These are phyloP conservation scores for Acleris sparsana DNA, from an alignment of 2,888 invertebrate species.

Conservation along the genomic window DNA sequence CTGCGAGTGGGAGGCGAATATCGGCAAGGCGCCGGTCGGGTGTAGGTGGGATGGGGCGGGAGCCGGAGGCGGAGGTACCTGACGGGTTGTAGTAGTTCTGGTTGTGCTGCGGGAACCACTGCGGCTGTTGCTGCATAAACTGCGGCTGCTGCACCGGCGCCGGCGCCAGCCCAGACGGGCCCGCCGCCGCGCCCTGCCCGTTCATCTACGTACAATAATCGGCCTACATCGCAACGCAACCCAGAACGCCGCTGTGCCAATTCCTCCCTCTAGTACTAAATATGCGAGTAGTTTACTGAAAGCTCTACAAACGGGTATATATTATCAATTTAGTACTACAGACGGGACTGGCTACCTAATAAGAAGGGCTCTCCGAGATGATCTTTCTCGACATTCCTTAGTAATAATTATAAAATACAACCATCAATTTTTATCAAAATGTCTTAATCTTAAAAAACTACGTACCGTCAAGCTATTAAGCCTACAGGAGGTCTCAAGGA, in stretches of 20 bases:
- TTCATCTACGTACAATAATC: slow-evolving; percentile 53
- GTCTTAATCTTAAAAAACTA: too few relatives aligned
- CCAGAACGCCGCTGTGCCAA: background rate
- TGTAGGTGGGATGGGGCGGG: too few relatives aligned
- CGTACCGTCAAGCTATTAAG: too few relatives aligned
- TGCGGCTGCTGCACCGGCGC: slow-evolving; percentile 78
- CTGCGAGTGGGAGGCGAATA: too few relatives aligned
- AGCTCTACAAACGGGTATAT: slow-evolving; percentile 4
- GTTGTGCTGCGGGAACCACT: slow-evolving; percentile 81
- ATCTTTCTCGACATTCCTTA: too few relatives aligned
- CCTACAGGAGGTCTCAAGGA: too few relatives aligned
- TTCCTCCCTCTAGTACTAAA: background rate
- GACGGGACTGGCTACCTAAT: background rate
- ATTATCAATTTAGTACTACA: slow-evolving; percentile 1
- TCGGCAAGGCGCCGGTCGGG: too few relatives aligned
- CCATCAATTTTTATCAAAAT: too few relatives aligned
- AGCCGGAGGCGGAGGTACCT: slow-evolving; percentile 46
- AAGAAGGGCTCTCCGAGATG: too few relatives aligned
- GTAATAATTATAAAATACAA: too few relatives aligned
- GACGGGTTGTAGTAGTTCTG: slow-evolving; percentile 78
- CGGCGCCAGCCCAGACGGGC: slow-evolving; percentile 66
- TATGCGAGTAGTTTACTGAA: slow-evolving; percentile 1
- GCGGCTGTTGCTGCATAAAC: slow-evolving; percentile 83
- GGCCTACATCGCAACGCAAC: slow-evolving; percentile 18
- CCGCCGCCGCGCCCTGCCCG: slow-evolving; percentile 64